Evolutionary conservation across 1,140 invertebrate genomes (phyloP).

Genomic region (Leptonema lineaticorne): DNA sequence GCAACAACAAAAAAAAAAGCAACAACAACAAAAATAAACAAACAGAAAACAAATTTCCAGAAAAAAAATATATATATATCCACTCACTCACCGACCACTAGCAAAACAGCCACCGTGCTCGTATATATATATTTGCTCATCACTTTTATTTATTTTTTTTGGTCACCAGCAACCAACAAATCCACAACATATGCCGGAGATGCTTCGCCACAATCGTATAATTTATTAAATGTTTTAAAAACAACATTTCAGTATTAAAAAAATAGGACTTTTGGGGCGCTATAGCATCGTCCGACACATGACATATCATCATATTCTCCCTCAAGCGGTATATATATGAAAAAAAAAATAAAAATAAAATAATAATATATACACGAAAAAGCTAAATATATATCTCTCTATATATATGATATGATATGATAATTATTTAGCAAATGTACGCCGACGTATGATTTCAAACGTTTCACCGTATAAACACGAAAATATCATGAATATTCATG

Average conservation of each 20-base stretch:
- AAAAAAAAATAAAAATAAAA: no score
- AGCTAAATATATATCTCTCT: no score
- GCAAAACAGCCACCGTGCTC: not conserved
- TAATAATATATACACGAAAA: no score
- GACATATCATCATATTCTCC: not conserved
- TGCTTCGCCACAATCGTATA: not conserved
- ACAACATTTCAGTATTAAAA: not conserved
- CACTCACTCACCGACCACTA: not conserved
- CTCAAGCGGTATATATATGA: slow-evolving; percentile 1
- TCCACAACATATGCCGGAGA: not conserved
- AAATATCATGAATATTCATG: slow-evolving; percentile 5
- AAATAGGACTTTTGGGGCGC: no score
- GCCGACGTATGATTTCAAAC: not conserved
- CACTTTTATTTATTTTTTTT: no score
- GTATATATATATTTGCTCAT: no score
- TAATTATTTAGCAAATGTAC: slow-evolving; percentile 13
- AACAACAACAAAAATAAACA: no score
- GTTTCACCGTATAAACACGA: no score
- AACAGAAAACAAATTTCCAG: slow-evolving; percentile 26
- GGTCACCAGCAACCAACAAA: no score
- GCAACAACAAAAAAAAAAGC: slow-evolving; percentile 57
- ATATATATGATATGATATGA: slow-evolving; percentile 19
- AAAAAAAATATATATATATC: not conserved
- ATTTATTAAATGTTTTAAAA: not conserved
- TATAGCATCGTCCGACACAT: not conserved